These are phyloP conservation scores for Sparus aurata DNA, from an alignment of 2,797 vertebrate species.

Conservation along the genomic window DNA sequence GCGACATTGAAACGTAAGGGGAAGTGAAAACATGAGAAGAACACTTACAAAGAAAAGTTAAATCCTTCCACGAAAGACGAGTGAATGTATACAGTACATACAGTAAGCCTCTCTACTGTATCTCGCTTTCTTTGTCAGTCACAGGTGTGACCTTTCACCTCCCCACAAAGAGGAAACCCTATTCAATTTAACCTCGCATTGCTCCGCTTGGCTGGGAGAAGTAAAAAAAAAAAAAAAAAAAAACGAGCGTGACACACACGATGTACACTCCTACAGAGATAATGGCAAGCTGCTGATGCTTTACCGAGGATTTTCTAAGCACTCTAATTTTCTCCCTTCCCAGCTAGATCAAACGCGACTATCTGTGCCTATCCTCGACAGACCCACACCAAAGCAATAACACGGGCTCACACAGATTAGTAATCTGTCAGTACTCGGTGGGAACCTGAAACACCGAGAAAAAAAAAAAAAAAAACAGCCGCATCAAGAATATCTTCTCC, in stretches of 20 bases:
- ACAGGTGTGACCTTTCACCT: constrained; percentile 46
- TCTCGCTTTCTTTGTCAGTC: constrained; percentile 45
- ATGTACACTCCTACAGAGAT: constrained; percentile 49
- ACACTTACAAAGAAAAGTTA: constrained; percentile 49
- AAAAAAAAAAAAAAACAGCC: constrained; percentile 26
- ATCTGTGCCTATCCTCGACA: constrained; percentile 68
- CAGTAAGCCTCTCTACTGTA: constrained; percentile 31
- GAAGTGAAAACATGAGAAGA: constrained; percentile 59
- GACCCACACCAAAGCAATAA: constrained; percentile 78
- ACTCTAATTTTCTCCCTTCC: constrained; percentile 71
- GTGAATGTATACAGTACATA: constrained; percentile 31
- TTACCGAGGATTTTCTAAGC: constrained; percentile 65
- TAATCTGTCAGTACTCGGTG: constrained; percentile 70
- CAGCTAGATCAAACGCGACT: constrained; percentile 74
- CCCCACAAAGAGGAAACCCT: constrained; percentile 6
- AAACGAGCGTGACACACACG: constrained; percentile 27
- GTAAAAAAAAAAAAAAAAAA: constrained; percentile 1
- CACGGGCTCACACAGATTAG: constrained; percentile 71
- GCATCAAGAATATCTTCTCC: constrained; percentile 67
- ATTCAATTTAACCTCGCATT: constrained; percentile 39
- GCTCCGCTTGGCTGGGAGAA: constrained; percentile 32
- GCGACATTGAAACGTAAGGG: constrained; percentile 33
- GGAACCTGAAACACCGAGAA: constrained; percentile 66
- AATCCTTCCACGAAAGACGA: constrained; percentile 33
- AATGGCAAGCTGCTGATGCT: constrained; percentile 51